Percentiles rank a stretch among this genome's conserved stretches.
Evolutionary conservation across 2,113 vertebrate genomes (phyloP).

Genomic region (Pelusios castaneus): DNA sequence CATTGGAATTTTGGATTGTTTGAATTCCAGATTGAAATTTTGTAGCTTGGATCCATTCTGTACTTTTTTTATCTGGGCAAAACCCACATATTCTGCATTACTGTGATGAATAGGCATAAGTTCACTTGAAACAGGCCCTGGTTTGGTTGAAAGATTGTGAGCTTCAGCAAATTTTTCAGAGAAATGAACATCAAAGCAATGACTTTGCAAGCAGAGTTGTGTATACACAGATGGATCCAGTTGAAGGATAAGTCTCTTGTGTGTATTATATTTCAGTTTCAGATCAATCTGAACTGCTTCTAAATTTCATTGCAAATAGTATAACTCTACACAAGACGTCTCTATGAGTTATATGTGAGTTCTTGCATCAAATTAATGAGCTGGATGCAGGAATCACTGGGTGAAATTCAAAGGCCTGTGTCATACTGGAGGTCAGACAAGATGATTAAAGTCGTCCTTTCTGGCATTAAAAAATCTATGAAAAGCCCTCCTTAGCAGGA

Average conservation of each 20-base stretch:
- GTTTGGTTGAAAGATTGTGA: background rate
- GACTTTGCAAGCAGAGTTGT: background rate
- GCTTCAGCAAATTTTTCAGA: background rate
- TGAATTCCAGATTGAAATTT: background rate
- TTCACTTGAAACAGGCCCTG: background rate
- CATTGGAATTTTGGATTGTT: background rate
- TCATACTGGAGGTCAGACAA: background rate
- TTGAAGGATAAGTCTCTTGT: fast-evolving
- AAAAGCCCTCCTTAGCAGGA: background rate
- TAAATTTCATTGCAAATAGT: background rate
- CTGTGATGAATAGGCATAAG: fast-evolving
- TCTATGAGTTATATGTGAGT: background rate
- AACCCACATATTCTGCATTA: background rate
- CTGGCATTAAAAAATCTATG: background rate
- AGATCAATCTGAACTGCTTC: background rate
- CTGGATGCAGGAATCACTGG: background rate
- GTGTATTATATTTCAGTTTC: background rate
- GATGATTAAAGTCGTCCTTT: background rate
- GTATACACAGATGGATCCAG: background rate
- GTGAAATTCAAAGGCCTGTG: fast-evolving
- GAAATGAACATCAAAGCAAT: fast-evolving
- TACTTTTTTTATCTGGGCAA: too few species aligned
- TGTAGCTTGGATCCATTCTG: fast-evolving
- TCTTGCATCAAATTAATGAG: background rate
- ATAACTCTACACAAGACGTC: fast-evolving